Evolutionary conservation across 92 coral and sea anemone genomes (phyloP).

Genomic region (Phenganax stokvisi): DNA sequence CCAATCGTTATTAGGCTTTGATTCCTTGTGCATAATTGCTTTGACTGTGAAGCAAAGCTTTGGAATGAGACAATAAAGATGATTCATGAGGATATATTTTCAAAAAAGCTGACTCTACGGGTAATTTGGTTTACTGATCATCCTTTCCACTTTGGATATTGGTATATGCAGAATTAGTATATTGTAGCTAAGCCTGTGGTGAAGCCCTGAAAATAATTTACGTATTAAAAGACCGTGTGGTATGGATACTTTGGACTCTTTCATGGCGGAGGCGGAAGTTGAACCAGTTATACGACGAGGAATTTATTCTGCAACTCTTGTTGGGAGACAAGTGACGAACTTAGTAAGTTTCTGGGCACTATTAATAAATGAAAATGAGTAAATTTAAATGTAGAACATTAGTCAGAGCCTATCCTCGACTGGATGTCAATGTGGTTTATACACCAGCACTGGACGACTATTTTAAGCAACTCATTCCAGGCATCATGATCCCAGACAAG

Average conservation of each 20-base stretch:
- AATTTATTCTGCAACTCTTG: slow-evolving; percentile 15
- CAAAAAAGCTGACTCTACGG: too few species aligned
- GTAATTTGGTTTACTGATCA: too few species aligned
- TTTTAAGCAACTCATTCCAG: slow-evolving; percentile 31
- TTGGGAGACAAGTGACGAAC: slow-evolving; percentile 40
- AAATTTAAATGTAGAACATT: slow-evolving; percentile 18
- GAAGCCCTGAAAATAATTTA: neutral
- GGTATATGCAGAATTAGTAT: too few species aligned
- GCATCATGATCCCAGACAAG: slow-evolving; percentile 41
- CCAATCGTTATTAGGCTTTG: too few species aligned
- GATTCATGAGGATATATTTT: too few species aligned
- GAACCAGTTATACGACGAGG: slow-evolving; percentile 12
- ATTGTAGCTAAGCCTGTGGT: too few species aligned
- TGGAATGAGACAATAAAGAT: too few species aligned
- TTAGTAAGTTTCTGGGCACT: slow-evolving; percentile 30
- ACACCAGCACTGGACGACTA: slow-evolving; percentile 22
- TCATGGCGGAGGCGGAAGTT: neutral
- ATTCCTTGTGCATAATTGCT: too few species aligned
- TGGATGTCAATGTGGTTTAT: slow-evolving; percentile 20
- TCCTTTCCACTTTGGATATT: too few species aligned
- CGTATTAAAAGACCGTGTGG: neutral
- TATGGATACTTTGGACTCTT: neutral
- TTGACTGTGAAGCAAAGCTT: too few species aligned
- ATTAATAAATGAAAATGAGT: slow-evolving; percentile 3
- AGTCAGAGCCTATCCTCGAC: slow-evolving; percentile 18